Evolutionary conservation across 2,113 vertebrate genomes (phyloP), one percentile per base, ranked within the genome.

Genomic region (Oenanthe melanoleuca): DNA sequence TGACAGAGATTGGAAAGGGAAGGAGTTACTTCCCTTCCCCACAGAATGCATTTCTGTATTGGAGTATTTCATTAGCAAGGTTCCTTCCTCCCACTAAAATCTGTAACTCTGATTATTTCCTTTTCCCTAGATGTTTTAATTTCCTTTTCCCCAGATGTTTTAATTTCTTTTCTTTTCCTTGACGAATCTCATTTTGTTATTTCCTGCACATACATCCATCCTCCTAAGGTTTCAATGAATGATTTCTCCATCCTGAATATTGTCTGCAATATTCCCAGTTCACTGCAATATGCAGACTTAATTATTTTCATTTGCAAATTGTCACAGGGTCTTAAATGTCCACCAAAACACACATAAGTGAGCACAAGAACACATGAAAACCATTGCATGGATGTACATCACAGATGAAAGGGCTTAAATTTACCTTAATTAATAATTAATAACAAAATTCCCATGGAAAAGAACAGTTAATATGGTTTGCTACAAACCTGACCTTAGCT

Each of bases 121-220:
- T 91, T 85, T 88, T 77, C 42, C 67, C 92, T 85, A 96, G 89
- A 92, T 93, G 85, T 93, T 96, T 93, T 93, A 88, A 89, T 91
- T 81, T 81, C 44, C 88, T 92, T 91, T 82, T n/a, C n/a, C 67
- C 92, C 88, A 96, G 89, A 92, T 93, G 85, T 93, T 96, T 93
- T 93, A 88, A 89, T 91, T 81, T 81, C 44, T 90, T 92, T 91
- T 82, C 19, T 91, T 93, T 89, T 70, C 75, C 31, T 44, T 66
- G 81, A 64, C 2, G 15, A 93, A 94, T 88, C 63, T 93, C 63
- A 92, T 97, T 94, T 96, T 91, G 34, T 86, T 94, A 80, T 92
- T 96, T 97, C 91, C 93, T 94, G 84, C 49, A 59, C 78, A 69
- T 85, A 33, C 50, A 94, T 87, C 66, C 69, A 69, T 88, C 88